Base-by-base conservation (phyloP, 1,140 invertebrate species). In the Drosophila nigrodunni region DNA sequence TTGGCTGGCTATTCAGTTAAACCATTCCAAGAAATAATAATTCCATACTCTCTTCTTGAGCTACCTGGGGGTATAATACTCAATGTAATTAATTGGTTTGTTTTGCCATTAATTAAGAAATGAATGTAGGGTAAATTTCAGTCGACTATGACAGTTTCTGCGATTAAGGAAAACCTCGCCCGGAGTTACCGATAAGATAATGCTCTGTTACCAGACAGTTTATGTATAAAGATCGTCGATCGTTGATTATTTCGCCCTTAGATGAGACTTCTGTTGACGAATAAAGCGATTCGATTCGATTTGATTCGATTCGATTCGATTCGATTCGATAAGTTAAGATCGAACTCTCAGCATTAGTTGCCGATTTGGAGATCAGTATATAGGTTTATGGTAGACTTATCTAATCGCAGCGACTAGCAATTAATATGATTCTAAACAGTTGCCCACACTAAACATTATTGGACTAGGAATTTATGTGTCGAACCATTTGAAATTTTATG, bases 401-500 rank as follows among this genome's bases (percentile, higher is more conserved):
- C 83, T 87, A 77, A 87, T 87, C 62, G 18, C 21, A 6, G 5
- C 73, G 44, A 13, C 46, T 18, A 52, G 43, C 41, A 35, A 30
- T 72, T 50, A 77, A 70, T 77, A 49, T 66, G 76, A 88, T 79
- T 65, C 86, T 78, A 65, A 85, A 49, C 35, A 39, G 61, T 57
- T 64, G 44, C 21, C 52, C 0, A 13, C n/a, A 35, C 50, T 86
- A 86, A 85, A 86, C 81, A 73, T 50, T 59, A 58, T 52, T 47
- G 46, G 59, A 73, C 72, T 15, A 2, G 60, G 59, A 73, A 83
- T 83, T 80, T 59, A 39, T 39, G 52, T 77, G 78, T 70, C 49
- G 39, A 49, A 15, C 66, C 64, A 71, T 75, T 80, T 67, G 34
- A n/a, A 37, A 43, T 61, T 86, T 79, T 82, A 78, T 82, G 49